Base-by-base conservation (phyloP, 2,797 vertebrate genomes). In the Xenopus petersii region DNA sequence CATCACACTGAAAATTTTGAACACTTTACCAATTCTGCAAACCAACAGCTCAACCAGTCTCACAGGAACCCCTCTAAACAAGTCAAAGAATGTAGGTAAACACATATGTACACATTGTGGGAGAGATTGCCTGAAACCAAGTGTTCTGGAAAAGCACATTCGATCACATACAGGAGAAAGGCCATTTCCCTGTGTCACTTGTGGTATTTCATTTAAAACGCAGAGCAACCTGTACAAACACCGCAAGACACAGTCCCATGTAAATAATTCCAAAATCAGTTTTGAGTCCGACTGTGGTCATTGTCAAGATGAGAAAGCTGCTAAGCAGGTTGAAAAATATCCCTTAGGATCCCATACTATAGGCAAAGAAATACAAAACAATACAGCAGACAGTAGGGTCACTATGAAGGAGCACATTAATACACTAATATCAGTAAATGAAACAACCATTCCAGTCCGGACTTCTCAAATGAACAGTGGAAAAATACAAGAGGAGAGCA, bases 171-270 rank as follows among this genome's bases (percentile, higher is more conserved):
- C 97, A 0, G 97, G 97, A 0, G 97, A 98, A 83, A 89, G 97
- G 75, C 97, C 97, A 12, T 99, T 97, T 72, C 96, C 96, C 0
- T 99, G 97, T 49, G 85, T 86, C 79, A 94, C 91, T 1, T 99
- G 97, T 21, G 93, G 96, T 56, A 91, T 98, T 30, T 96, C 96
- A 12, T 99, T 99, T 67, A 99, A 99, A 91, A 99, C 97, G 46
- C 97, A 99, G 89, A 99, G 97, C 88, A 99, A 99, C 85, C 84
- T 99, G 68, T 99, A 99, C 64, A 99, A 99, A 80, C 97, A 99
- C 81, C 90, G 93, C 75, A 91, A 95, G 5, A 98, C 97, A 1
- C 97, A 98, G 86, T 96, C 95, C 0, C 97, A 99, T 0, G 89
- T 91, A 80, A 91, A 87, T 83, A 92, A 92, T 11, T 88, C 92